Percentiles rank a stretch among this genome's conserved stretches.
Conservation (phyloP, 2,888 invertebrate genomes). For the Pterostichus madidus region DNA sequence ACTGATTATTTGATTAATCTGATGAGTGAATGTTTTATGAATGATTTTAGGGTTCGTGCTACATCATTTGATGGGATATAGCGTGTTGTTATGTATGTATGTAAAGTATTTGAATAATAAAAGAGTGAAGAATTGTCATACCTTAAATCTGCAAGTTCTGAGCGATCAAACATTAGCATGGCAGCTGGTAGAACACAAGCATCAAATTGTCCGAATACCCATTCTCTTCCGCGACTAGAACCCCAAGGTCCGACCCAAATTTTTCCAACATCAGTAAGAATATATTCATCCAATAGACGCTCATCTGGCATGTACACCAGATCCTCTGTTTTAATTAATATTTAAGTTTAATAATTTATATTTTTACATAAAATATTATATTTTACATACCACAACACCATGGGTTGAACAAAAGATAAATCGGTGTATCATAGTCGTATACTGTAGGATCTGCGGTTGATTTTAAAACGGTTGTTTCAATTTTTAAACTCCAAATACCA, state of each 20-base stretch:
- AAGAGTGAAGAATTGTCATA: constrained; percentile 72
- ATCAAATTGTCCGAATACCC: constrained; percentile 92
- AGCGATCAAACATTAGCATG: constrained; percentile 85
- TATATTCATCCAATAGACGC: constrained; percentile 86
- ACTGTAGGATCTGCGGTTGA: constrained; percentile 75
- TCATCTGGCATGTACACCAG: constrained; percentile 87
- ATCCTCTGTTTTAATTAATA: constrained; percentile 80
- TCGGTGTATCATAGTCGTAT: constrained; percentile 83
- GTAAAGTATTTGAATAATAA: constrained; percentile 9
- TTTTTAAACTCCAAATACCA: constrained; percentile 84
- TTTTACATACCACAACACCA: constrained; percentile 86
- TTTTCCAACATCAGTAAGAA: constrained; percentile 90
- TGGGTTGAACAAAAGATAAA: constrained; percentile 90
- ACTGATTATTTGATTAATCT: too few species aligned
- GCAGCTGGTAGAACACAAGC: constrained; percentile 84
- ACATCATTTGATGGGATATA: too few species aligned
- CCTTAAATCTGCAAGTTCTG: constrained; percentile 81
- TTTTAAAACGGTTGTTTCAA: constrained; percentile 80
- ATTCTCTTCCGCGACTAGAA: constrained; percentile 86
- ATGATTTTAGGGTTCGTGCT: too few species aligned
- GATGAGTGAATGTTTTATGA: too few species aligned
- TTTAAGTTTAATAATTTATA: constrained; percentile 17
- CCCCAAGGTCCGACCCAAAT: constrained; percentile 90
- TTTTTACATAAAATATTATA: neutral
- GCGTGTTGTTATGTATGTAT: too few species aligned